phyloP scores from a whole-genome alignment of 1,140 invertebrate genomes.

The Megalonaias nervosa region DNA sequence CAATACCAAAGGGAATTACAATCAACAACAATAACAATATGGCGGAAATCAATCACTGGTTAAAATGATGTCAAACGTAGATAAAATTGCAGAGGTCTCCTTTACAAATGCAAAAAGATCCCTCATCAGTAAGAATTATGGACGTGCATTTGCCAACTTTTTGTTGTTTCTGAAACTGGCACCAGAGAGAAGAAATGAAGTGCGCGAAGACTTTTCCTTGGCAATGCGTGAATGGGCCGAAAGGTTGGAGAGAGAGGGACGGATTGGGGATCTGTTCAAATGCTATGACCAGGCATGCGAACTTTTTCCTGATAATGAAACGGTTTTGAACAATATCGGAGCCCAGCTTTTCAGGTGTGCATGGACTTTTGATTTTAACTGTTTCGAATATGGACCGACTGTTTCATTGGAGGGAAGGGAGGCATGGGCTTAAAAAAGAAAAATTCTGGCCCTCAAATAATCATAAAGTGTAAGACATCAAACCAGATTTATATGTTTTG shows the following conservation, averaged over 20 bases:
- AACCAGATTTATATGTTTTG: too few relatives aligned
- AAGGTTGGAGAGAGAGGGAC: constrained; percentile 39
- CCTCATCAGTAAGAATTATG: constrained; percentile 48
- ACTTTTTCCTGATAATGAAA: constrained; percentile 67
- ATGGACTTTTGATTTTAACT: too few relatives aligned
- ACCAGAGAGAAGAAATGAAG: constrained; percentile 32
- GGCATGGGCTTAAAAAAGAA: too few relatives aligned
- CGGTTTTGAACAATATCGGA: constrained; percentile 68
- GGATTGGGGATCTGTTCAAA: constrained; percentile 66
- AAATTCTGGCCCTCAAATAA: too few relatives aligned
- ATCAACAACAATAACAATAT: too few relatives aligned
- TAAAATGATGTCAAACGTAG: constrained; percentile 21
- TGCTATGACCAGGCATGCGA: constrained; percentile 71
- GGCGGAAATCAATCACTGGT: too few relatives aligned
- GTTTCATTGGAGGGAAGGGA: too few relatives aligned
- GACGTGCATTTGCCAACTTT: constrained; percentile 60
- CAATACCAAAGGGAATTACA: too few relatives aligned
- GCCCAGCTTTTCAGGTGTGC: constrained; percentile 71
- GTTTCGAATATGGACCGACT: too few relatives aligned
- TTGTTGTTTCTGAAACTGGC: constrained; percentile 55
- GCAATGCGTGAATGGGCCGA: constrained; percentile 57
- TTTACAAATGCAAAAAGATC: constrained; percentile 46
- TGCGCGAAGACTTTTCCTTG: constrained; percentile 54
- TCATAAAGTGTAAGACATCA: too few relatives aligned
- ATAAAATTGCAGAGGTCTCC: constrained; percentile 32